Conservation (phyloP, 2,888 invertebrate genomes). For the Formica aserva region DNA sequence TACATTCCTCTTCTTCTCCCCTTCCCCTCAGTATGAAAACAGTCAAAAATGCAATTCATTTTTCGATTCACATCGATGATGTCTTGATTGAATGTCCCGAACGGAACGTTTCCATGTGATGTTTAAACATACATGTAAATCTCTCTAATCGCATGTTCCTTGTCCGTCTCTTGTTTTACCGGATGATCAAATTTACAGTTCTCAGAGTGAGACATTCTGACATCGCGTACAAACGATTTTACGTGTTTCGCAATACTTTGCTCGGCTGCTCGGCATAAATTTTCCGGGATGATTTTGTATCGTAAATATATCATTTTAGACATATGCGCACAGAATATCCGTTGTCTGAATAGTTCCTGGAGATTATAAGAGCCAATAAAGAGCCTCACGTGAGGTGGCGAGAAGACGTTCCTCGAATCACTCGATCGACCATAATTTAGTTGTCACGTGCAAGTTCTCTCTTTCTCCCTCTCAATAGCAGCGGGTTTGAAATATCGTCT, state of each 20-base stretch:
- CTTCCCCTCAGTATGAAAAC: neutral
- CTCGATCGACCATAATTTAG: conserved; percentile 61
- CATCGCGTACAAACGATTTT: neutral
- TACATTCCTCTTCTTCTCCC: neutral
- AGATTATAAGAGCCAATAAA: neutral
- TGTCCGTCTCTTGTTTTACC: conserved; percentile 10
- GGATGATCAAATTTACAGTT: conserved; percentile 21
- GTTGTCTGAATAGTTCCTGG: neutral
- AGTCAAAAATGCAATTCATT: neutral
- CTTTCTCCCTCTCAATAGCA: neutral
- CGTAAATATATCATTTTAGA: neutral
- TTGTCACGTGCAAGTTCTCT: conserved; percentile 69
- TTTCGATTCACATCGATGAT: neutral
- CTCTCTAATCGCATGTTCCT: neutral
- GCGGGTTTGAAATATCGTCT: conserved; percentile 51
- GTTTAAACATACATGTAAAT: conserved; percentile 32
- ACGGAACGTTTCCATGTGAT: neutral
- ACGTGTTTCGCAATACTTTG: conserved; percentile 16
- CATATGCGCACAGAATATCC: neutral
- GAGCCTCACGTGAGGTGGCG: neutral
- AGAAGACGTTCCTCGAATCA: neutral
- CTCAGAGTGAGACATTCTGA: neutral
- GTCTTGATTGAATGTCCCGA: neutral
- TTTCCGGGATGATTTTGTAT: neutral
- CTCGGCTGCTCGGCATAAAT: neutral